phyloP scores from a whole-genome alignment of 2,888 invertebrate genomes.

The Strigamia transsilvanica region DNA sequence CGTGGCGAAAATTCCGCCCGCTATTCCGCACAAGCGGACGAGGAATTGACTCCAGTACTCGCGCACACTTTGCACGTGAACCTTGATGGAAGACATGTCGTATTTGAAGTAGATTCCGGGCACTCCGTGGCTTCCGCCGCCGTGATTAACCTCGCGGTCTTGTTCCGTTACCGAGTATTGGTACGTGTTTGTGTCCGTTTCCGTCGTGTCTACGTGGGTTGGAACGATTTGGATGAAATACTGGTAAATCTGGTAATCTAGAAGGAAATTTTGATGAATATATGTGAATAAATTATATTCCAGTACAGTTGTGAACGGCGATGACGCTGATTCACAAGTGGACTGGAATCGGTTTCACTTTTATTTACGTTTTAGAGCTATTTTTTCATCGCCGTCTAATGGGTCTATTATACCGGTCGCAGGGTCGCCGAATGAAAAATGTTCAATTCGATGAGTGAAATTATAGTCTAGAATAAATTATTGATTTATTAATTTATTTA shows the following conservation, averaged over 20 bases:
- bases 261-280: conserved; percentile 60
- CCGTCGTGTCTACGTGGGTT: conserved; percentile 76
- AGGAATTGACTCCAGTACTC: conserved; percentile 78
- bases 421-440: conserved; percentile 91
- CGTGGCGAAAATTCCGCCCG: conserved; percentile 92
- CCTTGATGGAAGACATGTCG: conserved; percentile 88
- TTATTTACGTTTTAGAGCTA: conserved; percentile 72
- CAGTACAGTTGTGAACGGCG: not conserved
- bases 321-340: too few relatives aligned
- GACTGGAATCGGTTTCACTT: not conserved
- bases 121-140: conserved; percentile 86
- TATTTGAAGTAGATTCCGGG: conserved; percentile 96
- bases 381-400: conserved; percentile 91
- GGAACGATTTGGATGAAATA: conserved; percentile 97
- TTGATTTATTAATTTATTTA: not conserved
- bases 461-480: conserved; percentile 75
- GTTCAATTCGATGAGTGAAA: conserved; percentile 94
- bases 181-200: conserved; percentile 69
- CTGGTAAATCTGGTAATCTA: conserved; percentile 82
- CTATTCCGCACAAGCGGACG: conserved; percentile 86
- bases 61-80: conserved; percentile 77
- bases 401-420: conserved; percentile 91
- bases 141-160: conserved; percentile 75
- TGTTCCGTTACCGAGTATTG: conserved; percentile 92
- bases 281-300: not conserved